These are phyloP conservation scores for Melanerpes formicivorus DNA, from an alignment of 2,113 vertebrate species.

Conservation along the genomic window DNA sequence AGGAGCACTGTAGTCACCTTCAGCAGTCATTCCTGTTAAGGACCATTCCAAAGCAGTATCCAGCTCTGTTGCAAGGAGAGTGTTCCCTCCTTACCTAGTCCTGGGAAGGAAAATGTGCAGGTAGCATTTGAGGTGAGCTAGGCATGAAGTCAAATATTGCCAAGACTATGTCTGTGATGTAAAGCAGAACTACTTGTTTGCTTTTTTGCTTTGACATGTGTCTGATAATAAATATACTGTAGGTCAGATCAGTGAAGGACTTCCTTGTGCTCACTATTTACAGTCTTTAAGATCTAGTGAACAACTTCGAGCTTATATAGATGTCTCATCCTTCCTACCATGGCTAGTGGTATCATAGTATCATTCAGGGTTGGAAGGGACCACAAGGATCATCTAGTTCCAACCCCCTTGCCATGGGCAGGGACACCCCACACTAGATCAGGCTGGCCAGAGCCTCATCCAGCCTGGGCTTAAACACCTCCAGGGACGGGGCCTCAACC, in stretches of 20 bases:
- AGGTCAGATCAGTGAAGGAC: neutral
- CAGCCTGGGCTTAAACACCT: no score
- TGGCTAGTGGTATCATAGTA: neutral
- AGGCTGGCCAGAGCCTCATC: no score
- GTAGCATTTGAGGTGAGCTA: neutral
- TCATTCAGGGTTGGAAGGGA: no score
- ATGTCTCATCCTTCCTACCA: neutral
- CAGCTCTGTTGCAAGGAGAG: neutral
- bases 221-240: neutral
- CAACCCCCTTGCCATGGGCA: no score
- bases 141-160: neutral
- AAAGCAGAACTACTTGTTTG: neutral
- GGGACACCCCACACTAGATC: no score
- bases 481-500: no score
- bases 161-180: accelerated
- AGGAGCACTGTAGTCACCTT: neutral
- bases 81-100: neutral
- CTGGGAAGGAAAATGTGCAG: neutral
- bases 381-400: no score
- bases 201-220: neutral
- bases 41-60: neutral
- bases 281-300: neutral
- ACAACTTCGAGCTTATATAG: neutral
- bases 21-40: neutral
- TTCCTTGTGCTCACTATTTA: neutral